Base-by-base conservation (phyloP, 2,888 invertebrate genomes). In the Nemoura dubitans region DNA sequence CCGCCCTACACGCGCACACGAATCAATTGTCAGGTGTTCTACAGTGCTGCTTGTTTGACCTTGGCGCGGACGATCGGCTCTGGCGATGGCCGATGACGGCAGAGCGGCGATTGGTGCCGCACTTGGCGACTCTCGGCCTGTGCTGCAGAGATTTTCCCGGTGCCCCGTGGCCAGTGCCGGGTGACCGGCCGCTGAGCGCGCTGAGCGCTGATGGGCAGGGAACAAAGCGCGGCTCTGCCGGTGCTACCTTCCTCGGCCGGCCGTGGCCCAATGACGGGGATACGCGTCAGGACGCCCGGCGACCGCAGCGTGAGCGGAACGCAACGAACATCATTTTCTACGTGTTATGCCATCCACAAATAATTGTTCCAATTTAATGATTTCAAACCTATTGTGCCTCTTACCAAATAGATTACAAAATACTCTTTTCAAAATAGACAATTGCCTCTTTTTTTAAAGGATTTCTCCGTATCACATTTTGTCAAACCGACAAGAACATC, bases 341-440 rank as follows among this genome's bases (percentile, higher is more conserved):
- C n/a, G 81, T 81, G 81, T 81, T 28, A 81, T 30, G n/a, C 81
- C 81, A 81, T 81, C 81, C 81, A 81, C 29, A 30, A 81, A 30
- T 81, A 81, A 81, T 81, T 81, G 81, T 81, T 81, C 30, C 6
- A 28, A 29, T 81, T 30, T n/a, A 27, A 29, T 30, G 81, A 81
- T 81, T 29, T 81, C 28, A 7, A 81, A 29, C 7, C 30, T 28
- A 59, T 59, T 59, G 59, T 59, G 21, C 59, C 14, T 59, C 16
- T 59, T 59, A 59, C 59, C 59, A 59, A 59, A 59, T 59, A 59
- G 59, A 59, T 59, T 59, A 59, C 59, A 59, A 59, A n/a, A 59
- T 59, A 21, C 14, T 59, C 59, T 59, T 59, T 59, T 59, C 59
- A 59, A 59, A 10, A 21, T 1, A 21, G 21, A 21, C 1, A 14